Evolutionary conservation across 2,888 invertebrate species (phyloP).

Genomic region (Eremobia ochroleuca): DNA sequence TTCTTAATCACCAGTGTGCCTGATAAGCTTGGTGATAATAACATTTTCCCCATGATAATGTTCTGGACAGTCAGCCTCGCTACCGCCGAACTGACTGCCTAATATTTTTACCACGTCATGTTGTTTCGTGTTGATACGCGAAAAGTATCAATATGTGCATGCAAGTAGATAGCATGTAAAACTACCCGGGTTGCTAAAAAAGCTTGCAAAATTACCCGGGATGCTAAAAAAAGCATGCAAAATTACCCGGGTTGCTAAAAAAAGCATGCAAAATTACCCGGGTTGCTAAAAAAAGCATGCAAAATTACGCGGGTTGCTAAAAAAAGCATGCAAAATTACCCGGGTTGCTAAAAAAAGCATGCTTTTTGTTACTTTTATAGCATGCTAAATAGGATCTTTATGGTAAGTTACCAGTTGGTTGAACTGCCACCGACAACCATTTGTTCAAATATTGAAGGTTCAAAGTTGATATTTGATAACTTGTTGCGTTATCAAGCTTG

Average conservation of each 20-base stretch:
- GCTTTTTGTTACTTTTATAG: not conserved
- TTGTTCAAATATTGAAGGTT: conserved; percentile 39
- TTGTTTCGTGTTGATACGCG: not conserved
- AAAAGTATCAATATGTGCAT: not conserved
- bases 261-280: too few species aligned
- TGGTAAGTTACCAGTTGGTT: not conserved
- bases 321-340: too few species aligned
- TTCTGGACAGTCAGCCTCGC: not conserved
- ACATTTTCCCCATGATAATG: not conserved
- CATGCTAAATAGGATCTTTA: not conserved
- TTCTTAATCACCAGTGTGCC: not conserved
- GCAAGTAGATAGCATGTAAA: too few species aligned
- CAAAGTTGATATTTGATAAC: conserved; percentile 45
- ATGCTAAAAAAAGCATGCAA: too few species aligned
- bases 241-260: too few species aligned
- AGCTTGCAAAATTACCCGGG: too few species aligned
- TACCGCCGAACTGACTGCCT: not conserved
- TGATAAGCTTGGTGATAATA: conserved; percentile 20
- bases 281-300: too few species aligned
- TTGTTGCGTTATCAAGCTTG: conserved; percentile 18
- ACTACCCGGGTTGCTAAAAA: too few species aligned
- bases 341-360: not conserved
- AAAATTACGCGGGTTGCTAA: too few species aligned
- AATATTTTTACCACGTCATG: not conserved
- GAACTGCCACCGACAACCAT: not conserved